Conservation (phyloP, 2,113 vertebrate species). For the Lagopus leucura region DNA sequence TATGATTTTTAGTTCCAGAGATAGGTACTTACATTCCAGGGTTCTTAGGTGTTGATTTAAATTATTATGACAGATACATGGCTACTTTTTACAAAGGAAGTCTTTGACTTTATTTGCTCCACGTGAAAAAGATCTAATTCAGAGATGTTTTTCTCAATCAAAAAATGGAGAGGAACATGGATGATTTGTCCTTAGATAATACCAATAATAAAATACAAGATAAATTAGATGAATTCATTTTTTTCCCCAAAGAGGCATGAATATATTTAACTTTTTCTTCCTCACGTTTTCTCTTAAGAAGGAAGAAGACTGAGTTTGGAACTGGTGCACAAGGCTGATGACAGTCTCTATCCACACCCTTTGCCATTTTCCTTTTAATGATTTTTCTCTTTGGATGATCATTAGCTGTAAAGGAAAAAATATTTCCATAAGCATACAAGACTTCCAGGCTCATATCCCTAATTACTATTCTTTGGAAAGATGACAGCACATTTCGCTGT, state of each 20-base stretch:
- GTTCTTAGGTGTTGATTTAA: neutral
- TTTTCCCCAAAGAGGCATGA: neutral
- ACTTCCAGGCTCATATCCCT: slow-evolving; percentile 37
- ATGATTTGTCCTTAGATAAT: neutral
- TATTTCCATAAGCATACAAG: slow-evolving; percentile 47
- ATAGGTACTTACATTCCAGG: neutral
- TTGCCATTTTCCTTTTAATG: slow-evolving; percentile 46
- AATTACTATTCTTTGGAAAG: slow-evolving; percentile 56
- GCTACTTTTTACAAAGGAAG: neutral
- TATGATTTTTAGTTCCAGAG: neutral
- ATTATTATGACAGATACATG: neutral
- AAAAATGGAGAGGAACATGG: neutral
- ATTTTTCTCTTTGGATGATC: slow-evolving; percentile 51
- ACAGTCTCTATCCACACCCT: slow-evolving; percentile 17
- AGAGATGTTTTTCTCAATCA: neutral
- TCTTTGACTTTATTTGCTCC: neutral
- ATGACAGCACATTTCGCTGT: slow-evolving; percentile 48
- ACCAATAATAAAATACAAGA: neutral
- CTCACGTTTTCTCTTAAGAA: neutral
- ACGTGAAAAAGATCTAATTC: neutral
- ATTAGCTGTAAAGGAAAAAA: slow-evolving; percentile 41
- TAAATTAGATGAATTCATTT: neutral
- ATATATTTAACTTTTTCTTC: neutral
- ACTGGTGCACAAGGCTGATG: neutral
- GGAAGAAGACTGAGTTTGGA: neutral